Evolutionary conservation across 2,797 vertebrate genomes (phyloP), one percentile per base, ranked within the genome.

Genomic region (Meda fulgida): DNA sequence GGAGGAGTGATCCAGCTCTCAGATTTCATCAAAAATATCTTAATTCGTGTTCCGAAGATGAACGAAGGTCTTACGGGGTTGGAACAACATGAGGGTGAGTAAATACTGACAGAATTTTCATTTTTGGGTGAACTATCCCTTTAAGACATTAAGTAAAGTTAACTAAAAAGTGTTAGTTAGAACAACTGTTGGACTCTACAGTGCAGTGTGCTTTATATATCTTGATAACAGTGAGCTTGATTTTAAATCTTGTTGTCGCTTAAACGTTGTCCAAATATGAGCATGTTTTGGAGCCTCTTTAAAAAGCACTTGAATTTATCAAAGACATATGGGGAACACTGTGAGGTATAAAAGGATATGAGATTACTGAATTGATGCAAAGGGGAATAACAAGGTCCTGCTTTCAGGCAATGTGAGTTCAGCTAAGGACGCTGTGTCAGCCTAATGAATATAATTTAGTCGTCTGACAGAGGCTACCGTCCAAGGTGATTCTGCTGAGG

Each of bases 401-500:
- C 69, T 80, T 71, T 84, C 29, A 81, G 86, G 38, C 51, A 29
- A 53, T 48, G 23, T 73, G 63, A 43, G 80, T 85, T 87, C 80
- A 83, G 66, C 78, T 78, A 48, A 86, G 84, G 87, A 86, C 78
- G 38, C 19, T 34, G 14, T 71, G 11, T 53, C 81, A 82, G 76
- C 58, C 73, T 84, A 82, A 81, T 80, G 81, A 73, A 79, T 84
- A 70, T 81, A 85, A 77, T 65, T 81, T 80, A 84, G 67, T 85
- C 70, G 9, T 84, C 58, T 85, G 67, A 85, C 18, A 9, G 69
- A 70, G 78, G 72, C 82, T 69, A 72, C 55, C 73, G 29, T 88
- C 82, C 85, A 88, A 81, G 48, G 58, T 84, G 66, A 81, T 81
- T 85, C 58, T 60, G 77, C 85, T 1, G 67, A 88, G 78, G 86